Percentiles rank a stretch among this genome's conserved stretches.
These are phyloP conservation scores for Xestoiulus laeticollis DNA, from an alignment of 2,888 invertebrate genomes.

Conservation along the genomic window DNA sequence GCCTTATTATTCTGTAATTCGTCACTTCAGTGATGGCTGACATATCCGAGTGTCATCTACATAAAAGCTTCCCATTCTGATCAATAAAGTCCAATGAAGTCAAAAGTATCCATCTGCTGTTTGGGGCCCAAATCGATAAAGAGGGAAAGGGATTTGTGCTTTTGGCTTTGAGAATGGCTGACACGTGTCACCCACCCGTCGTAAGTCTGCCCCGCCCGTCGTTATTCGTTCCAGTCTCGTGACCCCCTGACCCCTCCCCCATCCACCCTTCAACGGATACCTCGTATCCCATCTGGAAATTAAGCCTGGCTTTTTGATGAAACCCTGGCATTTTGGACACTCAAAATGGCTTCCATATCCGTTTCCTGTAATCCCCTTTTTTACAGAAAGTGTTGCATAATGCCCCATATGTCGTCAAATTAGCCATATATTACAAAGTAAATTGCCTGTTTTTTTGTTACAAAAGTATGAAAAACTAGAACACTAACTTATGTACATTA, in stretches of 20 bases:
- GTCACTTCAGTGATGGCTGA: too few relatives aligned
- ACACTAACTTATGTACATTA: too few relatives aligned
- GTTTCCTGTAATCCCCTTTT: neutral
- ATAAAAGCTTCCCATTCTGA: too few relatives aligned
- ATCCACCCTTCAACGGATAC: neutral
- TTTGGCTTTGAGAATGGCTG: neutral
- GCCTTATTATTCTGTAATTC: too few relatives aligned
- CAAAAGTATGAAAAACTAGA: neutral
- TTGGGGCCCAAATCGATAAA: neutral
- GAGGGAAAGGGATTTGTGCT: too few relatives aligned
- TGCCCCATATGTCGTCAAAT: neutral
- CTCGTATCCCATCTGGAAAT: conserved; percentile 3
- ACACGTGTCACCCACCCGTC: neutral
- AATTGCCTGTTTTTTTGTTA: neutral
- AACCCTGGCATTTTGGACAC: neutral
- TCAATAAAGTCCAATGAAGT: neutral
- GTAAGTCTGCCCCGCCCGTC: neutral
- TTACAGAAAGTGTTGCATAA: neutral
- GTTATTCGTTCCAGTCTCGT: neutral
- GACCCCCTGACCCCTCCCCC: neutral
- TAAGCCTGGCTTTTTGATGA: neutral
- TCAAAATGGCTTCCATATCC: conserved; percentile 14
- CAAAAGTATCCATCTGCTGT: conserved; percentile 2
- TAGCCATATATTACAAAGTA: neutral
- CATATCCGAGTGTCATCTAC: too few relatives aligned